Base-by-base conservation (phyloP, 92 coral and sea anemone genomes). In the Desmophyllum pertusum region DNA sequence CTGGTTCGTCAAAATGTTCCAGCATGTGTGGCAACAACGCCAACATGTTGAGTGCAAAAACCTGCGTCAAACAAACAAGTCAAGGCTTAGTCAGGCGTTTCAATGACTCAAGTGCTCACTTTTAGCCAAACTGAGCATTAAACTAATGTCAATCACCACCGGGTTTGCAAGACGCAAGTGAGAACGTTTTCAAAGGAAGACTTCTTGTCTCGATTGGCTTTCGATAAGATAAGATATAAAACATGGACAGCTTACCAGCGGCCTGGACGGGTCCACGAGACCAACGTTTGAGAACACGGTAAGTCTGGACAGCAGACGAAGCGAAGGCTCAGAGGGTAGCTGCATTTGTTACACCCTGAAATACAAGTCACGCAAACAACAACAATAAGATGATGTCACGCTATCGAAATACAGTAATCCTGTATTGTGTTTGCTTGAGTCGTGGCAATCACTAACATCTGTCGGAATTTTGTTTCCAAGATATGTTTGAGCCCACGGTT, bases 201-300 rank as follows among this genome's bases (percentile, higher is more conserved):
- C 11, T 1, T 5, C 18, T 7, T 38, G 7, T 14, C 10, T 4
- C 11, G 18, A 19, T 52, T 29, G 5, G n/a, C 0, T 35, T 3
- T 42, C 15, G 35, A 45, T n/a, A 25, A 52, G 1, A 30, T 67
- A 30, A n/a, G 18, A 35, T 18, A 52, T 7, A 65, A 37, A 80
- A 81, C 77, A 21, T 3, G 25, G 46, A 1, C 66, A 91, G 30
- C 95, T 85, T 76, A 96, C 99, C 99, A n/a, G 99, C 88, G 61
- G 88, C 95, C 91, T 96, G 95, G 98, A 86, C 33, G 96, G 97
- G 55, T 96, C 99, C 66, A 96, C 95, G 36, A 96, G 90, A 35
- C 90, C 80, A 51, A 94, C 85, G 74, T 94, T 91, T 27, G 93
- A 86, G 90, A 94, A 94, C 50, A 86, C 93, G 23, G 98, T 96